Base-by-base conservation (phyloP, 2,888 invertebrate genomes). In the Drosophila antonietae region DNA sequence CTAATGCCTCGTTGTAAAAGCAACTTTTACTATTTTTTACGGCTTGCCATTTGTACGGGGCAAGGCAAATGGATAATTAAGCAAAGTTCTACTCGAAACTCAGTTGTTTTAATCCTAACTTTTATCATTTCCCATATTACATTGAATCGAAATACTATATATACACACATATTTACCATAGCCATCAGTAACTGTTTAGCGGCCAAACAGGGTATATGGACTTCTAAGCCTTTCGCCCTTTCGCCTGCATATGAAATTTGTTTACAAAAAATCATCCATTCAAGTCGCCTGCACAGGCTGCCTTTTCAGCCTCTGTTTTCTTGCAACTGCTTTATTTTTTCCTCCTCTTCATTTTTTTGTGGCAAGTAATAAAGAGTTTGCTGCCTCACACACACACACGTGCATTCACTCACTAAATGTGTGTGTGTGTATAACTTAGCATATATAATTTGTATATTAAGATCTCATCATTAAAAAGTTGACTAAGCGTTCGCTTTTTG, bases 391-490 rank as follows among this genome's bases (percentile, higher is more conserved):
- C n/a, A n/a, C 41, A 10, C 35, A 35, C 35, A 35, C 35, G 12
- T 12, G 12, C 12, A 12, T 10, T 4, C 23, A 35, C 23, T 43
- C 44, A 37, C 9, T 43, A 18, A 15, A 14, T 15, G 4, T 37
- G 37, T 46, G 43, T 46, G 28, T 39, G 20, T 46, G 43, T 33
- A 41, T 49, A 39, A 23, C 23, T 39, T 49, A 55, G 49, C 57
- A 67, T 51, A 57, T 51, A 51, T 33, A 57, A 35, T 68, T 59
- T 57, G 65, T 51, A 44, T 78, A 71, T 77, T 78, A 73, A 77
- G 73, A 74, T 41, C 60, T 63, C 63, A 60, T 78, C 70, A 77
- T 77, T 77, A 70, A 79, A 79, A 77, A 79, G 58, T 46, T 63
- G 67, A 39, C 75, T 67, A 77, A 78, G 49, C 70, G 67, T 58